Conservation (phyloP, 2,888 invertebrate genomes). For the Odontocolon sp. region DNA sequence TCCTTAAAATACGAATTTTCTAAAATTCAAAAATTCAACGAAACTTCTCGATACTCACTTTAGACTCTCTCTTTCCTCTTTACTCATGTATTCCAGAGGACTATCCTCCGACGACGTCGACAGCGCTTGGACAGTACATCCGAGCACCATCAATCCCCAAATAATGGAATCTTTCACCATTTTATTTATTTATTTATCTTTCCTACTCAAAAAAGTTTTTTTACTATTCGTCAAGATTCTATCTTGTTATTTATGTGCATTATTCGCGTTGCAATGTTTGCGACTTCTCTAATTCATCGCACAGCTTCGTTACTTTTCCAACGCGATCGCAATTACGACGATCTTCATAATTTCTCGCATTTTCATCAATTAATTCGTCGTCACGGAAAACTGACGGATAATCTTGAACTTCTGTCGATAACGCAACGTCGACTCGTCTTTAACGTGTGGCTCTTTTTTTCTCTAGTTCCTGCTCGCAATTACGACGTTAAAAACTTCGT, state of each 20-base stretch:
- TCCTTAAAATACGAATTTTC: not conserved
- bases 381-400: not conserved
- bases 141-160: slow-evolving; percentile 71
- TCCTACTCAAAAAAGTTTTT: too few species aligned
- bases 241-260: slow-evolving; percentile 65
- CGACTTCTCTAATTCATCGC: slow-evolving; percentile 3
- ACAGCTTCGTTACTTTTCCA: not conserved
- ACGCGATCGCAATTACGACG: not conserved
- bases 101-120: slow-evolving; percentile 69
- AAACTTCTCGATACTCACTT: slow-evolving; percentile 82
- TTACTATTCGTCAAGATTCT: slow-evolving; percentile 75
- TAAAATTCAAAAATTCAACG: not conserved
- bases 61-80: slow-evolving; percentile 84
- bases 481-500: not conserved
- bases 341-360: not conserved
- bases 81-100: slow-evolving; percentile 83
- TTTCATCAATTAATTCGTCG: not conserved
- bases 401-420: too few species aligned
- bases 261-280: slow-evolving; percentile 57
- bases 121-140: slow-evolving; percentile 67
- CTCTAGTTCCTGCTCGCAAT: not conserved
- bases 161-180: slow-evolving; percentile 71
- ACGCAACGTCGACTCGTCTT: not conserved
- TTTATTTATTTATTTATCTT: slow-evolving; percentile 57
- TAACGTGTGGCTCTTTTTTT: not conserved